Base-by-base conservation (phyloP, 64 coral and sea anemone species). In the Actinia tenebrosa region DNA sequence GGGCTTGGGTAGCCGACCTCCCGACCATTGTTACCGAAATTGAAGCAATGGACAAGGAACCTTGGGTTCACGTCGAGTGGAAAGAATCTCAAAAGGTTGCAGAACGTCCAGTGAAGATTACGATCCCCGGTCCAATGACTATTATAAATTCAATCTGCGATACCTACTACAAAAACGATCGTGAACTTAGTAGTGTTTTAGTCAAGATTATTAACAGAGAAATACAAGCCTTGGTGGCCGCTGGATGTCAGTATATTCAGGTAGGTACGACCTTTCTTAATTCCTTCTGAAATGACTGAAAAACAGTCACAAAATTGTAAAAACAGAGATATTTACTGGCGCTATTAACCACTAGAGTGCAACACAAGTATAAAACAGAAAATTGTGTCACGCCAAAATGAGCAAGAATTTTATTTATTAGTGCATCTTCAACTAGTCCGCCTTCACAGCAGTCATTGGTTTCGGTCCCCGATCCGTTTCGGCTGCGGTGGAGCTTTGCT, bases 181-280 rank as follows among this genome's bases (percentile, higher is more conserved):
- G 37, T 17, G 64, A 66, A 59, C 54, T 98, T 10, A 75, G 83
- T 22, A 18, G 52, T 20, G 80, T 58, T 27, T 88, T 98, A 15
- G 53, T 84, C 15, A 25, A 86, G 23, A 84, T 91, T 77, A 23
- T 98, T 47, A 98, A 94, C 64, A 56, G 16, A 53, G 95, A 98
- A 89, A 88, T 98, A 23, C 64, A 59, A 53, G 89, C 83, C 16
- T 79, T 98, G 42, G 89, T 77, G 45, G 79, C 88, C 13, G 80
- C 89, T 5, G 95, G 95, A 19, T 98, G 95, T 63, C 93, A 93
- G 37, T 63, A 91, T 60, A 98, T 98, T 91, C 95, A 98, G 95
- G 95, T 98, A 77, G 53, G 80, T 25, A 66, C 6, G 60, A 50
- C 63, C 19, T 23, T 66, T 66, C n/a, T n/a, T 66, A 8, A 50